Percentiles rank a stretch among this genome's conserved stretches.
These are phyloP conservation scores for Smutsia temminckii DNA, from an alignment of 2,797 vertebrate species.

Conservation along the genomic window DNA sequence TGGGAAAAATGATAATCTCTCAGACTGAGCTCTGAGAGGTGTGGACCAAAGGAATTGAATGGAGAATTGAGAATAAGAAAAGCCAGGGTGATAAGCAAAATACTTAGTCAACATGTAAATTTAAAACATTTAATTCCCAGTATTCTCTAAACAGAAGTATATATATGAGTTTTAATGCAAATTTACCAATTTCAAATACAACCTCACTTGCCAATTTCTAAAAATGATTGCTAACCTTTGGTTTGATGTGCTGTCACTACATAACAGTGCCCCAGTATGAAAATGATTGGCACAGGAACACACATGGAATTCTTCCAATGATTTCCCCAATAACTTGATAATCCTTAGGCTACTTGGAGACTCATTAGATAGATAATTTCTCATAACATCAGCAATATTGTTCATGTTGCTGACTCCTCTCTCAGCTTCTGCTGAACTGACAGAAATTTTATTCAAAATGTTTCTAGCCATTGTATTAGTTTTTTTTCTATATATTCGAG, in stretches of 20 bases:
- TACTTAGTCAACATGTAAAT: conserved; percentile 1
- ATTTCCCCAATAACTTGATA: background rate
- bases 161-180: background rate
- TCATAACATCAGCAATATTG: background rate
- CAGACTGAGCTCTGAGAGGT: background rate
- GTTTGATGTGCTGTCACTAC: background rate
- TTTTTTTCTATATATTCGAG: background rate
- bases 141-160: conserved; percentile 29
- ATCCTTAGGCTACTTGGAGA: background rate
- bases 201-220: background rate
- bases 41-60: background rate
- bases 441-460: background rate
- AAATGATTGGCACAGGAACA: background rate
- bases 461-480: background rate
- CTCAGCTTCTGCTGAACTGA: background rate
- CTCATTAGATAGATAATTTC: background rate
- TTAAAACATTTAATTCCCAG: background rate
- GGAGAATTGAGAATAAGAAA: background rate
- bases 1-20: no score
- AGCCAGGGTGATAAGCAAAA: background rate
- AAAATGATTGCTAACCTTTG: background rate
- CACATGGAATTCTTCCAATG: background rate
- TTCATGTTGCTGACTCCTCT: background rate
- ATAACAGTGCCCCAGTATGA: background rate
- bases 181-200: background rate